Evolutionary conservation across 2,888 invertebrate species (phyloP).

Genomic region (Lymantria dispar): DNA sequence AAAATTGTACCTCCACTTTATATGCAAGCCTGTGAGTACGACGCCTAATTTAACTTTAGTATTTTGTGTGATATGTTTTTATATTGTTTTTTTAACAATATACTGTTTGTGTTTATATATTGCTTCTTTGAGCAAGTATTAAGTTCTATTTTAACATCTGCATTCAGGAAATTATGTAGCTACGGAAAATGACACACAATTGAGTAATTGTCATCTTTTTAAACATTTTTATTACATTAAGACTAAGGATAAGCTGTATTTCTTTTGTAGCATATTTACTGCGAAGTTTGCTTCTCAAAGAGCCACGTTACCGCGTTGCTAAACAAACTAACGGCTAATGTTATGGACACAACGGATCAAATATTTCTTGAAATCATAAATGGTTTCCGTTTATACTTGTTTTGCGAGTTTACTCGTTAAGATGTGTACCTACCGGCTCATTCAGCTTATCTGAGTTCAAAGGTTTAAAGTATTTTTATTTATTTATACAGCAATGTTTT

Average conservation of each 20-base stretch:
- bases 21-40: constrained; percentile 29
- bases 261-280: background rate
- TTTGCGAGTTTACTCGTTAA: constrained; percentile 24
- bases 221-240: too few relatives aligned
- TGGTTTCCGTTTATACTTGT: constrained; percentile 34
- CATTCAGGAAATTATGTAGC: background rate
- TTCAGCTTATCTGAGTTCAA: constrained; percentile 15
- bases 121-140: constrained; percentile 10
- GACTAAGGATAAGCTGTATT: too few relatives aligned
- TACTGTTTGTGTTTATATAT: constrained; percentile 20
- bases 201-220: too few relatives aligned
- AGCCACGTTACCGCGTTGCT: background rate
- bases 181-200: too few relatives aligned
- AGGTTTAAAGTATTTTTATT: constrained; percentile 5
- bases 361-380: constrained; percentile 38
- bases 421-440: background rate
- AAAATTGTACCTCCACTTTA: constrained; percentile 34
- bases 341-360: constrained; percentile 30
- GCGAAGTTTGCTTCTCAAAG: background rate
- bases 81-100: constrained; percentile 17
- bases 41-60: constrained; percentile 27
- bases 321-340: constrained; percentile 25
- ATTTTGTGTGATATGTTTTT: constrained; percentile 29
- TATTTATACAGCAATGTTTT: background rate
- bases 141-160: constrained; percentile 7